Base-by-base conservation (phyloP, 1,140 invertebrate species). In the Drosophila tristis region DNA sequence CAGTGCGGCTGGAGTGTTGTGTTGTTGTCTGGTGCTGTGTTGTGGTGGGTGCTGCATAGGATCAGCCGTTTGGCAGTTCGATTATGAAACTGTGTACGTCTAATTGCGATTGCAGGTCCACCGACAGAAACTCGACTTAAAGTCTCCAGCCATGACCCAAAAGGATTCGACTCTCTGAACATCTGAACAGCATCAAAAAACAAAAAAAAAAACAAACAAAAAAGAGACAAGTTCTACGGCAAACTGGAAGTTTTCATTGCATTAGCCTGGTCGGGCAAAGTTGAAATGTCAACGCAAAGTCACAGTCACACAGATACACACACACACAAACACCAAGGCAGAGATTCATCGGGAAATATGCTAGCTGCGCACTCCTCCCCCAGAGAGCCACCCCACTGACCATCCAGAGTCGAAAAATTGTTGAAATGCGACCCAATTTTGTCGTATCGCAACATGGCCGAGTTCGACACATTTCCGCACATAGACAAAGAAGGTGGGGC, bases 401-500 rank as follows among this genome's bases (percentile, higher is more conserved):
- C 61, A 56, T 23, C 44, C 47, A 26, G 39, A 65, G 50, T 50
- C 56, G 20, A 60, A 76, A 66, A 75, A 61, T 76, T 61, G 67
- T 45, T 75, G 74, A 76, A 76, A 76, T 76, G 62, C 73, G 74
- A 68, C 74, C 74, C 74, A 76, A 76, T 76, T 76, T 76, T 44
- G 35, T 76, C 63, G 54, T 56, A 76, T 76, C 43, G 74, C 73
- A 76, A 76, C 73, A 76, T 68, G 73, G 72, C 74, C 68, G 45
- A 59, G 50, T 76, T 76, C 74, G 73, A 76, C 72, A 76, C 63
- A 76, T 76, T 76, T 76, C 56, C 63, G 63, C 63, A 76, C 74
- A 63, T 76, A 61, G 62, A 23, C 50, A 47, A 31, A 4, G 35
- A 13, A 5, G 15, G 20, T 35, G 13, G 26, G 2, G 44, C 3